Evolutionary conservation across 2,888 invertebrate species (phyloP).

Genomic region (Luperina nickerlii): DNA sequence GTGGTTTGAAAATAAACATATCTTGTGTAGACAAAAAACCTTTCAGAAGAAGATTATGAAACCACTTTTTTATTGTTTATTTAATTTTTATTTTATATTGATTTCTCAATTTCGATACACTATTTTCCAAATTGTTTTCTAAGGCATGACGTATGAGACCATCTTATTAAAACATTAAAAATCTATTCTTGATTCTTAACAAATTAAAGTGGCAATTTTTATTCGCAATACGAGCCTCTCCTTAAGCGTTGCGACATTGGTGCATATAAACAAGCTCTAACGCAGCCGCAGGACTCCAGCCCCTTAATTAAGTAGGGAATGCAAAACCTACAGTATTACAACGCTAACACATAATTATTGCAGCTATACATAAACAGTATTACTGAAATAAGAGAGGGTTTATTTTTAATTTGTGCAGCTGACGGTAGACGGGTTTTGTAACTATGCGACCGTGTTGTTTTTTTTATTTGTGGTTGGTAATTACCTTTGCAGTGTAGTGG

Average conservation of each 20-base stretch:
- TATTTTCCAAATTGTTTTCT: neutral
- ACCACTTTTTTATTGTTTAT: neutral
- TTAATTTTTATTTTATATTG: neutral
- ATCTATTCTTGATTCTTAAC: neutral
- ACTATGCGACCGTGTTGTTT: slow-evolving; percentile 34
- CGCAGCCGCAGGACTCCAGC: slow-evolving; percentile 70
- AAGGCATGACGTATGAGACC: neutral
- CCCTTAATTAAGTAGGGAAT: slow-evolving; percentile 74
- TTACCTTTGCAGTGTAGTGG: neutral
- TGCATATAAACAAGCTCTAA: slow-evolving; percentile 75
- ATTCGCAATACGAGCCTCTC: slow-evolving; percentile 22
- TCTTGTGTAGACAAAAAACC: neutral
- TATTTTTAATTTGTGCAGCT: slow-evolving; percentile 62
- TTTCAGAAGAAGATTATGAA: neutral
- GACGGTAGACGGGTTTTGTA: slow-evolving; percentile 48
- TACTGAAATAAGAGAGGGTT: slow-evolving; percentile 44
- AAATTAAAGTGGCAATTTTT: neutral
- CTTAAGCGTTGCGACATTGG: slow-evolving; percentile 69
- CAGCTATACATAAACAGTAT: slow-evolving; percentile 54
- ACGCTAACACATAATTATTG: slow-evolving; percentile 70
- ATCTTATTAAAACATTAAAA: no score
- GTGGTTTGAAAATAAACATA: neutral
- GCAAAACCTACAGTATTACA: slow-evolving; percentile 67
- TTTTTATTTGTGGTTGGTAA: slow-evolving; percentile 14
- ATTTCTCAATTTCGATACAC: neutral